Conservation (phyloP, 2,113 vertebrate species). For the Zeus faber region DNA sequence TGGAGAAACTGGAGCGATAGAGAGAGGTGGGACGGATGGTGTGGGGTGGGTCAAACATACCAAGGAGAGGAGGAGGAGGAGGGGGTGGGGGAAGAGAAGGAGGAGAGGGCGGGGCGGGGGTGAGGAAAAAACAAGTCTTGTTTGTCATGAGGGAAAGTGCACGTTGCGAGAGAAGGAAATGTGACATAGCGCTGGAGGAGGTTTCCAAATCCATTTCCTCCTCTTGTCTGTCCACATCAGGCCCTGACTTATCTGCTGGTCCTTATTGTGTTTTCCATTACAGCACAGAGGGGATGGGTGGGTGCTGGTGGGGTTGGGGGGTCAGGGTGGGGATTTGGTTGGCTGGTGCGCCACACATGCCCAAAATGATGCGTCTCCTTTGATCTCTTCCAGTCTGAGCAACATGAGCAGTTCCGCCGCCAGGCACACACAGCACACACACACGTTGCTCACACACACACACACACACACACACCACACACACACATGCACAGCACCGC, state of each 20-base stretch:
- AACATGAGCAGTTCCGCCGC: conserved; percentile 57
- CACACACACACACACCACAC: conserved; percentile 3
- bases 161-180: conserved; percentile 41
- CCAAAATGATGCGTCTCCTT: conserved; percentile 71
- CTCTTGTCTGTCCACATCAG: conserved; percentile 71
- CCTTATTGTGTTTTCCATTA: conserved; percentile 59
- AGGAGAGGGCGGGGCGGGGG: background rate
- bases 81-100: background rate
- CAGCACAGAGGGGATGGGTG: conserved; percentile 20
- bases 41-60: conserved; percentile 49
- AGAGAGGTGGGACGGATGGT: background rate
- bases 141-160: conserved; percentile 59
- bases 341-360: conserved; percentile 51
- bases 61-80: background rate
- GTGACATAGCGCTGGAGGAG: conserved; percentile 69
- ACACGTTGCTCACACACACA: conserved; percentile 21
- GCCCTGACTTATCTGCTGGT: conserved; percentile 59
- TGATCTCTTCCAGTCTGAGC: conserved; percentile 68
- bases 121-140: conserved; percentile 41
- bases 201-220: conserved; percentile 75
- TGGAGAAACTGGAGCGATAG: conserved; percentile 26
- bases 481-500: background rate
- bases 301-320: background rate
- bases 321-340: conserved; percentile 10
- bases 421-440: conserved; percentile 38